phyloP scores from a whole-genome alignment of 2,113 vertebrate species.

The Tringa solitaria region DNA sequence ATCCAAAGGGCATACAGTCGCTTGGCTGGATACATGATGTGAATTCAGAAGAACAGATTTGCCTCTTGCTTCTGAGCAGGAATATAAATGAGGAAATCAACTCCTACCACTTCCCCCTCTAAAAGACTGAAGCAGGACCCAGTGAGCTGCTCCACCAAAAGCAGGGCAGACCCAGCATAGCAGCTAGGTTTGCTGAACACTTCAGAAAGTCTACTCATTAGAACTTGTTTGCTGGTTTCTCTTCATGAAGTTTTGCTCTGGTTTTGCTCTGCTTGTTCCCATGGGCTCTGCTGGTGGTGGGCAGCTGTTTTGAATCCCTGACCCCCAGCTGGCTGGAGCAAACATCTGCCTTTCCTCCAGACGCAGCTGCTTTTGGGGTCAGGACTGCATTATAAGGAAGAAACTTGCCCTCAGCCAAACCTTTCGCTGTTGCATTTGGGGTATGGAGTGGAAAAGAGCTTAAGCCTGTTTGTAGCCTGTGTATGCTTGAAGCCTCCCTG shows the following conservation, averaged over 20 bases:
- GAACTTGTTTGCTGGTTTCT: not conserved
- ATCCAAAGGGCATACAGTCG: not conserved
- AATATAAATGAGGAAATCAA: slow-evolving; percentile 11
- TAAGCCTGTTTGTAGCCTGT: not conserved
- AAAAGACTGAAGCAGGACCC: not conserved
- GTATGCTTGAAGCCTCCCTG: not conserved
- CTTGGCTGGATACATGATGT: not conserved
- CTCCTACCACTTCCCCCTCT: not conserved
- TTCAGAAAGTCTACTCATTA: not conserved
- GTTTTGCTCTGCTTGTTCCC: not conserved
- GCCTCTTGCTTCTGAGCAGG: not conserved
- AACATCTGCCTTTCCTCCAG: not conserved
- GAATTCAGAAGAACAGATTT: slow-evolving; percentile 11
- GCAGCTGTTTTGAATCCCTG: not conserved
- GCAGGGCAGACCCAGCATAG: not conserved
- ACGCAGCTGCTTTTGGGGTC: not conserved
- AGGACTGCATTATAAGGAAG: not conserved
- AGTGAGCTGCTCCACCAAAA: not conserved
- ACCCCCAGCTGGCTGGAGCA: not conserved
- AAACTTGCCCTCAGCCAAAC: not conserved
- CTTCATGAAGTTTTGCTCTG: not conserved
- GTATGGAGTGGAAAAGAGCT: not conserved
- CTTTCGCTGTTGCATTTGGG: not conserved
- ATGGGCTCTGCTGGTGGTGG: not conserved
- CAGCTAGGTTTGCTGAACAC: not conserved